Percentiles rank a stretch among this genome's conserved stretches.
Evolutionary conservation across 92 coral and sea anemone genomes (phyloP).

Genomic region (Pocillopora grandis): DNA sequence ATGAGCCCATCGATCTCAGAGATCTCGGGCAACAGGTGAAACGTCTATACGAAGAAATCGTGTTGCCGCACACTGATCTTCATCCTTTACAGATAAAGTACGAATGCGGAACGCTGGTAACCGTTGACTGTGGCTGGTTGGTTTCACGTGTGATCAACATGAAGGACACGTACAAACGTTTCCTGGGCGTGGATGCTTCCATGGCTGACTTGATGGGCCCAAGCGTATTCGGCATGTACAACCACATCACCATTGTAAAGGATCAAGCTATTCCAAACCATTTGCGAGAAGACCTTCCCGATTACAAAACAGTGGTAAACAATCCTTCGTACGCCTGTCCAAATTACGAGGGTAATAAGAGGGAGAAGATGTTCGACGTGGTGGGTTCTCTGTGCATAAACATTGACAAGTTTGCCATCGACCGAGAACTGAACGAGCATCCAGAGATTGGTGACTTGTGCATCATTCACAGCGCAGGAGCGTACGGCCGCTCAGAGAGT

Average conservation of each 20-base stretch:
- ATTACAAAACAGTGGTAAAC: constrained; percentile 10
- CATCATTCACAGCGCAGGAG: constrained; percentile 9
- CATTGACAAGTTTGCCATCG: constrained; percentile 11
- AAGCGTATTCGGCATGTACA: not conserved
- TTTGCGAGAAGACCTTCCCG: constrained; percentile 9
- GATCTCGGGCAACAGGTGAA: constrained; percentile 17
- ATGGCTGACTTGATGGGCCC: not conserved
- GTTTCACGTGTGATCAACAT: constrained; percentile 9
- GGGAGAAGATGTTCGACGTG: constrained; percentile 11
- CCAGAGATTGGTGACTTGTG: constrained; percentile 15
- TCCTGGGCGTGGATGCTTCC: constrained; percentile 7
- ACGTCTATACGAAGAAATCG: constrained; percentile 14
- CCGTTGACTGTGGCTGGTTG: not conserved
- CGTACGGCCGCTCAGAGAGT: not conserved
- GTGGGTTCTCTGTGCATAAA: not conserved
- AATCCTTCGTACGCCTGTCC: constrained; percentile 11
- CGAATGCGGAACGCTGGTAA: not conserved
- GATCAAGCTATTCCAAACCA: constrained; percentile 1
- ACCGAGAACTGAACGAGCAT: constrained; percentile 4
- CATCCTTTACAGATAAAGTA: constrained; percentile 20
- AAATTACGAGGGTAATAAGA: not conserved
- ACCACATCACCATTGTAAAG: not conserved
- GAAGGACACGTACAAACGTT: constrained; percentile 15
- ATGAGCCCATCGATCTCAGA: constrained; percentile 1
- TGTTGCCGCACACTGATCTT: constrained; percentile 5